phyloP scores from a whole-genome alignment of 2,797 vertebrate genomes.

The Mus spretus region DNA sequence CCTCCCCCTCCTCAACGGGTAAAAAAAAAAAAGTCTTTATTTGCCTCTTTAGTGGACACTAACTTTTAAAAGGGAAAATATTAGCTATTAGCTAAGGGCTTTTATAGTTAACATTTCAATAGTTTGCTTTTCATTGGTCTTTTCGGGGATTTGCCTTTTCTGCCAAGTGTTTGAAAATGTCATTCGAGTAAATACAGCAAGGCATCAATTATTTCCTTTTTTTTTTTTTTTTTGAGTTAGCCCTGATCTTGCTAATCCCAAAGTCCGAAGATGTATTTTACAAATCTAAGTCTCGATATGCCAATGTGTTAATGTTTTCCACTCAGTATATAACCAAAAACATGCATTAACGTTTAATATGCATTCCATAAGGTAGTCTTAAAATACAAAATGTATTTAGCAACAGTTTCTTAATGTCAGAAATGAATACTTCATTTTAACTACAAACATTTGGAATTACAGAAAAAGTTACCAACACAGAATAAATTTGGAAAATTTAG shows the following conservation, averaged over 20 bases:
- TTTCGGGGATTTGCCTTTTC: slow-evolving; percentile 84
- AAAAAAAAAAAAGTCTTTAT: slow-evolving; percentile 66
- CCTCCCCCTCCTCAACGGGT: slow-evolving; percentile 71
- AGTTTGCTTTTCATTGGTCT: slow-evolving; percentile 83
- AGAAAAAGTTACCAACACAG: neutral
- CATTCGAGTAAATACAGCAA: slow-evolving; percentile 85
- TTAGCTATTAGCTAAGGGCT: slow-evolving; percentile 82
- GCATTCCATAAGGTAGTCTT: neutral
- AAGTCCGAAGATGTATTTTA: slow-evolving; percentile 49
- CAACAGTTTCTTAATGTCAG: neutral
- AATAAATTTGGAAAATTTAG: neutral
- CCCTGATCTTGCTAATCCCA: slow-evolving; percentile 54
- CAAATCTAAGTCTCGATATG: slow-evolving; percentile 49
- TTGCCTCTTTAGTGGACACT: slow-evolving; percentile 84
- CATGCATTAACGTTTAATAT: neutral
- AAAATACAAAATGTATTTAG: slow-evolving; percentile 24
- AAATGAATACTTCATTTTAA: neutral
- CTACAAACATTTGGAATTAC: slow-evolving; percentile 40
- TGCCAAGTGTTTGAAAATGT: slow-evolving; percentile 85
- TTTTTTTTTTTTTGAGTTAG: slow-evolving; percentile 65
- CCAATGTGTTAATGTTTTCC: slow-evolving; percentile 42
- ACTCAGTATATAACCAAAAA: neutral
- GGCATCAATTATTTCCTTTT: slow-evolving; percentile 81
- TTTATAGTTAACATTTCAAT: slow-evolving; percentile 83
- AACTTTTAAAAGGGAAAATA: slow-evolving; percentile 83